Evolutionary conservation across 2,113 vertebrate species (phyloP).

Genomic region (Melanotaenia duboulayi): DNA sequence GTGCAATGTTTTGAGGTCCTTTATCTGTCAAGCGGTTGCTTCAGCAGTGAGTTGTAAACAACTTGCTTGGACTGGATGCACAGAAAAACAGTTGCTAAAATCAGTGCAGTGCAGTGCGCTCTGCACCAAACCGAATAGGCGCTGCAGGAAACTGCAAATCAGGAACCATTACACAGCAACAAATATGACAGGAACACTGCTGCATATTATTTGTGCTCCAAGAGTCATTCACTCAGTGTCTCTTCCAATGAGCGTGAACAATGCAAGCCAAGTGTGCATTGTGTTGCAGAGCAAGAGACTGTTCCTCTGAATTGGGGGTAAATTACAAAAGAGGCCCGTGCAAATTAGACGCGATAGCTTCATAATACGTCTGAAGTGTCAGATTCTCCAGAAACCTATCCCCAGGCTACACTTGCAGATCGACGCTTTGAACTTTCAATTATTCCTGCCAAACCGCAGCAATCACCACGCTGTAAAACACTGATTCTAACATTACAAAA

Average conservation of each 20-base stretch:
- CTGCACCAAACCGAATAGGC: conserved; percentile 47
- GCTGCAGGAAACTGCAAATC: conserved; percentile 70
- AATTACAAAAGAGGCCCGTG: conserved; percentile 74
- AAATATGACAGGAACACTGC: conserved; percentile 73
- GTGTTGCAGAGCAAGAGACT: conserved; percentile 66
- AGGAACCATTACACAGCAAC: conserved; percentile 70
- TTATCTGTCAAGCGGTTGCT: conserved; percentile 63
- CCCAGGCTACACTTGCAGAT: conserved; percentile 63
- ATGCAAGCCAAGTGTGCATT: conserved; percentile 69
- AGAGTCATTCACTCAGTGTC: conserved; percentile 76
- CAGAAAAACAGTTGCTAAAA: conserved; percentile 34
- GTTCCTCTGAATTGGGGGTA: conserved; percentile 70
- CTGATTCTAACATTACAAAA: conserved; percentile 48
- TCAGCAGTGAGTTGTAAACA: conserved; percentile 61
- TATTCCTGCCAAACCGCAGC: conserved; percentile 65
- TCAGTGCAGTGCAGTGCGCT: conserved; percentile 32
- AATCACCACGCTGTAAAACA: conserved; percentile 67
- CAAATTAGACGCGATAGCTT: conserved; percentile 77
- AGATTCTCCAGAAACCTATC: conserved; percentile 64
- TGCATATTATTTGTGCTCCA: conserved; percentile 68
- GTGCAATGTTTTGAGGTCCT: conserved; percentile 43
- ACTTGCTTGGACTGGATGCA: conserved; percentile 65
- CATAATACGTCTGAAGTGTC: conserved; percentile 74
- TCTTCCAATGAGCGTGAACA: conserved; percentile 75
- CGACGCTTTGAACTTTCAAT: conserved; percentile 69